Conservation (phyloP, 2,113 vertebrate species). For the Speoplatyrhinus poulsoni region DNA sequence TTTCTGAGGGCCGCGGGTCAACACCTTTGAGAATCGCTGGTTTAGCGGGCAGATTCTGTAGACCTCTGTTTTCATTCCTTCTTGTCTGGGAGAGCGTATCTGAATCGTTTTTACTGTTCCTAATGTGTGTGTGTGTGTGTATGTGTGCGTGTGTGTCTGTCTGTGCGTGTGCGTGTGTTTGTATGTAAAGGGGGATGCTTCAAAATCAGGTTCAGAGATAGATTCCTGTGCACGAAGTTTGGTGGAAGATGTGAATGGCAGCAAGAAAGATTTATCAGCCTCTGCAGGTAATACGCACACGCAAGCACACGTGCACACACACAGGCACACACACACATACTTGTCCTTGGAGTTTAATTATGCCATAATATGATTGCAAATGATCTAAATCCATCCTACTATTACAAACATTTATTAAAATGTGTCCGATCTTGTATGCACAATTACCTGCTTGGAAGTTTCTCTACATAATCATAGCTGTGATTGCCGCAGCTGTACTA, state of each 20-base stretch:
- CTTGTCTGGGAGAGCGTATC: too few species aligned
- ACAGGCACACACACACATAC: not conserved
- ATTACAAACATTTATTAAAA: conserved; percentile 2
- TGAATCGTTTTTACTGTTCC: too few species aligned
- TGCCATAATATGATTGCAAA: not conserved
- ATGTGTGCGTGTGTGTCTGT: not conserved
- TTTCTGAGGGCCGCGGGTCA: too few species aligned
- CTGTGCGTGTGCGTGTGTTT: not conserved
- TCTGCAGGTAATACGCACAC: conserved; percentile 82
- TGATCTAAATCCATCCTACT: conserved; percentile 3
- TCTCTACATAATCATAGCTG: conserved; percentile 1
- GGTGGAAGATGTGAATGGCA: conserved; percentile 66
- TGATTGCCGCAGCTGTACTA: conserved; percentile 3
- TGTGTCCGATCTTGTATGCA: conserved; percentile 33
- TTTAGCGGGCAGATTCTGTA: too few species aligned
- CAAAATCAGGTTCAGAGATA: conserved; percentile 87
- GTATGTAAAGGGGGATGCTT: conserved; percentile 86
- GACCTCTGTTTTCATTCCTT: too few species aligned
- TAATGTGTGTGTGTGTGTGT: not conserved
- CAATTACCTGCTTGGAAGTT: conserved; percentile 15
- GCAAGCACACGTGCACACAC: not conserved
- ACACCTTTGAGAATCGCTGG: too few species aligned
- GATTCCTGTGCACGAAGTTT: conserved; percentile 74
- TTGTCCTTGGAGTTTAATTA: not conserved
- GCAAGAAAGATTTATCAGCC: conserved; percentile 84